These are phyloP conservation scores for Drosophila malerkotliana DNA, from an alignment of 1,140 invertebrate species.

Conservation along the genomic window DNA sequence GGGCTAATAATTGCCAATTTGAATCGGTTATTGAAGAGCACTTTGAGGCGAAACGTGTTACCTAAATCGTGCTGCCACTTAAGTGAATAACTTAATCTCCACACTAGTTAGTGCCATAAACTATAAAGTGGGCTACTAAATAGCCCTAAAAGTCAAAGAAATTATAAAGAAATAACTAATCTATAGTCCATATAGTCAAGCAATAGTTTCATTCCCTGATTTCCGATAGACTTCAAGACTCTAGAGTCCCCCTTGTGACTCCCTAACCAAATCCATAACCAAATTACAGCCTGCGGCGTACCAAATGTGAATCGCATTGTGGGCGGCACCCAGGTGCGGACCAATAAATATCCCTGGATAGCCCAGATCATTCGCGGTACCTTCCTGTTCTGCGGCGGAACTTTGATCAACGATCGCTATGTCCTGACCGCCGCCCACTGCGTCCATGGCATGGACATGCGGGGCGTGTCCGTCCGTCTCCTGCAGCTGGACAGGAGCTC, in stretches of 20 bases:
- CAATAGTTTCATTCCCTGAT: slow-evolving; percentile 9
- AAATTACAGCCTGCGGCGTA: slow-evolving; percentile 70
- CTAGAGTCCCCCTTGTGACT: slow-evolving; percentile 10
- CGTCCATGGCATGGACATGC: slow-evolving; percentile 86
- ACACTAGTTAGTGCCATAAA: not conserved
- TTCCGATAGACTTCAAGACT: not conserved
- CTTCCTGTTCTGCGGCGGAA: slow-evolving; percentile 76
- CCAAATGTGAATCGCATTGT: slow-evolving; percentile 82
- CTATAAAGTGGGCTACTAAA: not conserved
- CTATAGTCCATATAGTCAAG: too few species aligned
- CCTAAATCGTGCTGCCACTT: slow-evolving; percentile 14
- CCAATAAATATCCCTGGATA: slow-evolving; percentile 83
- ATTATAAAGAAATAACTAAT: not conserved
- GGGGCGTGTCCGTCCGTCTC: slow-evolving; percentile 87
- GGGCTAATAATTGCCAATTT: slow-evolving; percentile 24
- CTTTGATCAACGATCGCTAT: slow-evolving; percentile 84
- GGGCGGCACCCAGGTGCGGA: slow-evolving; percentile 71
- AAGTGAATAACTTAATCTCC: slow-evolving; percentile 20
- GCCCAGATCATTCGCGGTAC: slow-evolving; percentile 66
- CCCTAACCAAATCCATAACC: not conserved
- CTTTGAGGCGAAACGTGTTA: slow-evolving; percentile 22
- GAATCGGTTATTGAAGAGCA: slow-evolving; percentile 11
- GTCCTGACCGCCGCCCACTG: slow-evolving; percentile 86
- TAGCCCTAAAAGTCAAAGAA: not conserved
- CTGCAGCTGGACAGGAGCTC: slow-evolving; percentile 89